Conservation (phyloP, 2,888 invertebrate genomes). For the Campaea margaritaria region DNA sequence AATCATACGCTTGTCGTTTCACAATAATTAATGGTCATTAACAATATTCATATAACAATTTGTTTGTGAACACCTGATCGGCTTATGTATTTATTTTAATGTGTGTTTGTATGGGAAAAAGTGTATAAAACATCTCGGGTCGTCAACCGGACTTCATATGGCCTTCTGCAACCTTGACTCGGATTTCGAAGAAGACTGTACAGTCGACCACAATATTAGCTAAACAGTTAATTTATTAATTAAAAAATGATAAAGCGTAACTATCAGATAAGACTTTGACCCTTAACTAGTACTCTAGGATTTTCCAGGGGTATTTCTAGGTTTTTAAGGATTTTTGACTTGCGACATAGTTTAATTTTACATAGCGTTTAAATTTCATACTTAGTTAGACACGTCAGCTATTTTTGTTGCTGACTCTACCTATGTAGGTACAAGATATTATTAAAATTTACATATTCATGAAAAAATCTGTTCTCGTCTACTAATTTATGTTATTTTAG, state of each 20-base stretch:
- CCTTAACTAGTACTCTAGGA: too few species aligned
- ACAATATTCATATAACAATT: constrained; percentile 21
- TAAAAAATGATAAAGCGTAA: too few species aligned
- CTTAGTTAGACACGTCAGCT: too few species aligned
- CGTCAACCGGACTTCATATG: constrained; percentile 36
- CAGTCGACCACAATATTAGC: too few species aligned
- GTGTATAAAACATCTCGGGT: constrained; percentile 22
- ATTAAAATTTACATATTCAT: constrained; percentile 4
- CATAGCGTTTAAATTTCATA: too few species aligned
- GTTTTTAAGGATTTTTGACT: too few species aligned
- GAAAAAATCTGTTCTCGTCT: neutral
- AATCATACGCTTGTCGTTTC: constrained; percentile 29
- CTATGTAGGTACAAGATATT: neutral
- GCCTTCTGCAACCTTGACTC: constrained; percentile 39
- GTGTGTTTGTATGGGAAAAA: constrained; percentile 5
- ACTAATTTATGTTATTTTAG: neutral
- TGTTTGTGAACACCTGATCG: constrained; percentile 22
- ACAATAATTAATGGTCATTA: constrained; percentile 31
- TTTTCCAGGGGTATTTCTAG: too few species aligned
- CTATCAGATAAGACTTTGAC: too few species aligned
- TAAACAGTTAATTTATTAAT: too few species aligned
- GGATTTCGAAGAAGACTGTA: constrained; percentile 30
- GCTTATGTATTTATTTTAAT: constrained; percentile 9
- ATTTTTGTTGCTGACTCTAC: too few species aligned
- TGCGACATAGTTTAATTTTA: too few species aligned